Evolutionary conservation across 2,888 invertebrate genomes (phyloP).

Genomic region (Parelbella ahira): DNA sequence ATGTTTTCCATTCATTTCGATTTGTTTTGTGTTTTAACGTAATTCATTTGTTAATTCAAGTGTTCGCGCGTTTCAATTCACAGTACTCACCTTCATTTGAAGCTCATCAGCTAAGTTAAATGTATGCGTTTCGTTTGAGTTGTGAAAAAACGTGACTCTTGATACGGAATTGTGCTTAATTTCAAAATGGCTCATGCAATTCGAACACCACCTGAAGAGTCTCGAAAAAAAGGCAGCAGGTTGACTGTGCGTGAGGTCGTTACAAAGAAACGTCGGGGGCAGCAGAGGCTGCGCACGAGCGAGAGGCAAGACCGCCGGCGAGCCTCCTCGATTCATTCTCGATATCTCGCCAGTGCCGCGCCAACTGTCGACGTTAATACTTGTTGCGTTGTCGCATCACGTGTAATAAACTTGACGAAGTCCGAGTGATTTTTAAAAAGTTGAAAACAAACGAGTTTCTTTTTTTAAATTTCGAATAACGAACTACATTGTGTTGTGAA

Average conservation of each 20-base stretch:
- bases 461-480: constrained; percentile 50
- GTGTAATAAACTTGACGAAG: constrained; percentile 46
- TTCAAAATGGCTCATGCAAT: no score
- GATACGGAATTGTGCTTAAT: no score
- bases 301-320: constrained; percentile 51
- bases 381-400: constrained; percentile 42
- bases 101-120: no score
- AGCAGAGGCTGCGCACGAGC: constrained; percentile 47
- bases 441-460: constrained; percentile 44
- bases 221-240: constrained; percentile 35
- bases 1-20: constrained; percentile 5
- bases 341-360: constrained; percentile 69
- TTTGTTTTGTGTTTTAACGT: constrained; percentile 30
- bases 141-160: no score
- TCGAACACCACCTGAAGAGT: constrained; percentile 44
- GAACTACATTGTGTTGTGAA: constrained; percentile 61
- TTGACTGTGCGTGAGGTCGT: constrained; percentile 52
- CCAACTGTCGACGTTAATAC: constrained; percentile 51
- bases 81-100: no score
- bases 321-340: constrained; percentile 56
- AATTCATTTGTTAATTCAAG: constrained; percentile 62
- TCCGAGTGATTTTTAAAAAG: constrained; percentile 49
- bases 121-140: no score
- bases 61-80: constrained; percentile 45
- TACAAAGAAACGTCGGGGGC: constrained; percentile 40